Base-by-base conservation (phyloP, 1,140 invertebrate species). In the Drosophila cardini region DNA sequence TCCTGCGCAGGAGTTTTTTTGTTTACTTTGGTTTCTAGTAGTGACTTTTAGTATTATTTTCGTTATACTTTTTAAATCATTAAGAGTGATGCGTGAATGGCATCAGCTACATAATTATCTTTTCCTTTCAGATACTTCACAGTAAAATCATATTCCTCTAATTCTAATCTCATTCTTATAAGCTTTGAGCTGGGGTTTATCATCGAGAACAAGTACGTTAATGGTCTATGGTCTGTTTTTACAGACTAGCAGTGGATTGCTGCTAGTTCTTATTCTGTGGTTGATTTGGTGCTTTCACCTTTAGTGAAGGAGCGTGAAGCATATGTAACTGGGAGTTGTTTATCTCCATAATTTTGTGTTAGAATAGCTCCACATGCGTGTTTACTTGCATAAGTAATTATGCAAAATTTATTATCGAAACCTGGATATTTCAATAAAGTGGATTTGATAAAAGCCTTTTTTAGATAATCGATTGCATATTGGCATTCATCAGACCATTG, bases 251-350 rank as follows among this genome's bases (percentile, higher is more conserved):
- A 70, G 7, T 62, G 58, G 7, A 62, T 62, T 3, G 68, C 32
- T 10, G 42, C 18, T 62, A 70, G 38, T 16, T 56, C 62, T n/a
- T 69, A 57, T 21, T 61, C 67, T 9, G 67, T 70, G 7, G 57
- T 61, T 4, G 11, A 16, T 7, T 57, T 68, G 2, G 57, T 68
- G n/a, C 55, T 68, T 68, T 68, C 55, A 0, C 43, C 55, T 9
- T 52, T 50, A 0, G 36, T 68, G 5, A 68, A 68, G 0, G 64
- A 11, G 40, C 55, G 50, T 6, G 26, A 58, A 7, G 55, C 55
- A 1, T 68, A 58, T n/a, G 64, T 45, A 15, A 57, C 1, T 2
- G 63, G 52, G 10, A 67, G 43, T 46, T 67, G 63, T 5, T 10
- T 16, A n/a, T 32, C 30, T 1, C 55, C 55, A 15, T 57, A 7